phyloP scores from a whole-genome alignment of 2,888 invertebrate species.

The Sminthurides aquaticus region DNA sequence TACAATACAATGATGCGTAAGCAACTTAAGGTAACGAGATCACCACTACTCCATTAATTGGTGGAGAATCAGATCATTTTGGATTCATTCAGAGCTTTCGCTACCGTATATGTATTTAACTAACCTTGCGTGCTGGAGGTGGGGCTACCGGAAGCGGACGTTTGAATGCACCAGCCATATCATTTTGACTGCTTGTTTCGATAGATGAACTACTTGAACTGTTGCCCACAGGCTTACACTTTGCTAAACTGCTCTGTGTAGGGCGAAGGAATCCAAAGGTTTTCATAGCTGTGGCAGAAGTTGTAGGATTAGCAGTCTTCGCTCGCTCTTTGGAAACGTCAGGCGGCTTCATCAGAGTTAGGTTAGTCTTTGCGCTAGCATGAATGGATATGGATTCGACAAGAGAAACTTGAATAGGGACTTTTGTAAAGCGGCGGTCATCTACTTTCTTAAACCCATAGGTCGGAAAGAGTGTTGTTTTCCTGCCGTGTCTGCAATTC shows the following conservation, averaged over 20 bases:
- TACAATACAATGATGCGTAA: too few species aligned
- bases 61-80: too few species aligned
- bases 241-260: conserved; percentile 1
- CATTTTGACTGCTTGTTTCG: background rate
- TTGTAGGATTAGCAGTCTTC: too few species aligned
- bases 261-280: background rate
- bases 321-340: background rate
- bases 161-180: background rate
- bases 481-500: too few species aligned
- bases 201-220: background rate
- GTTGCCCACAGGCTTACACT: background rate
- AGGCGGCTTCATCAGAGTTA: background rate
- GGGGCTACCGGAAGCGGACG: background rate
- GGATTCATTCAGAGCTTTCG: too few species aligned
- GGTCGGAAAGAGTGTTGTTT: too few species aligned
- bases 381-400: background rate
- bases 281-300: background rate
- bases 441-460: too few species aligned
- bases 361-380: background rate
- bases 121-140: too few species aligned
- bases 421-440: background rate
- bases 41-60: too few species aligned
- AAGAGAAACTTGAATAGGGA: background rate
- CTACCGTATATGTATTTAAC: too few species aligned
- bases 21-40: too few species aligned